Conservation (phyloP, 2,888 invertebrate genomes). For the Tenthredo livida region DNA sequence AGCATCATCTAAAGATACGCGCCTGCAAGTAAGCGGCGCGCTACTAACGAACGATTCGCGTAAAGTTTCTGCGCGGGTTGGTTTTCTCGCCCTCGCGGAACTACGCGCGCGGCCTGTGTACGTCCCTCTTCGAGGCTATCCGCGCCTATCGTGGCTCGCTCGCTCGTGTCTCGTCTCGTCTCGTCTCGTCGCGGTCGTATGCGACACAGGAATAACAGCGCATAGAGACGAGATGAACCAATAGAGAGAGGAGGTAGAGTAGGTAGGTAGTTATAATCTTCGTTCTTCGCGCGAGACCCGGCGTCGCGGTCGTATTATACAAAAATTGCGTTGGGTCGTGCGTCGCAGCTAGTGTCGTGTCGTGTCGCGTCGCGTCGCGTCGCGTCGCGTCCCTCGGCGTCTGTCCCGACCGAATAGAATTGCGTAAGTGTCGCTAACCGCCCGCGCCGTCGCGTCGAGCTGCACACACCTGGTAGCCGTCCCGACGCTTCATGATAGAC, state of each 20-base stretch:
- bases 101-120: background rate
- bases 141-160: background rate
- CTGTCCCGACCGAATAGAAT: slow-evolving; percentile 37
- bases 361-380: background rate
- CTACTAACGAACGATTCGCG: slow-evolving; percentile 45
- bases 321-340: background rate
- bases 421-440: slow-evolving; percentile 46
- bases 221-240: background rate
- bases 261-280: background rate
- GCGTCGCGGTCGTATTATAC: background rate
- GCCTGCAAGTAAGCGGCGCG: background rate
- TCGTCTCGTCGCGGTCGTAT: background rate
- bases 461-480: slow-evolving; percentile 45
- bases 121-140: background rate
- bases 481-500: slow-evolving; percentile 51
- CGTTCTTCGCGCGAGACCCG: background rate
- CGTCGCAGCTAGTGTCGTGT: background rate
- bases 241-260: background rate
- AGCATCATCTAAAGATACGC: slow-evolving; percentile 46
- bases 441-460: background rate
- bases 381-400: slow-evolving; percentile 9
- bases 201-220: background rate
- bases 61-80: slow-evolving; percentile 12
- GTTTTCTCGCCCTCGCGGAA: background rate
- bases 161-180: background rate